Percentiles rank a stretch among this genome's conserved stretches.
Evolutionary conservation across 2,797 vertebrate species (phyloP).

Genomic region (Halcyon leucocephala): DNA sequence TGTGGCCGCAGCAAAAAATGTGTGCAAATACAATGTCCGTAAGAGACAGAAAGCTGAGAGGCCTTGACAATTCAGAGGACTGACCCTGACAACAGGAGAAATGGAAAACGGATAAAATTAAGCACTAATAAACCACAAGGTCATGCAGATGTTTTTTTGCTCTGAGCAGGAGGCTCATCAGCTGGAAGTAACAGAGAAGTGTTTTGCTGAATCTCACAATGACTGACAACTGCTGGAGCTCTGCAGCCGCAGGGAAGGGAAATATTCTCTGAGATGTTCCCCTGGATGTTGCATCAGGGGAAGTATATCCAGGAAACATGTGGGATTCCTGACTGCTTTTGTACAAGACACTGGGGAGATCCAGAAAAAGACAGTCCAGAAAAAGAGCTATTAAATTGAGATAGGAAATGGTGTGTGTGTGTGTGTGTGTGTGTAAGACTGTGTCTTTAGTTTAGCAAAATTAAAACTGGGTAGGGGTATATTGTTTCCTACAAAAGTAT

Average conservation of each 20-base stretch:
- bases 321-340: slow-evolving; percentile 57
- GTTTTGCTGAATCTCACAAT: slow-evolving; percentile 47
- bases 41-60: slow-evolving; percentile 20
- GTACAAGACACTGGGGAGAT: slow-evolving; percentile 60
- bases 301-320: slow-evolving; percentile 62
- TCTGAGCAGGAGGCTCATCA: slow-evolving; percentile 27
- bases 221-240: slow-evolving; percentile 27
- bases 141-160: slow-evolving; percentile 57
- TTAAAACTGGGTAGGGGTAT: background rate
- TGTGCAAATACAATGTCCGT: background rate
- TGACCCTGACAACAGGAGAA: slow-evolving; percentile 55
- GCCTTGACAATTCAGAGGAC: slow-evolving; percentile 42
- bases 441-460: background rate
- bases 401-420: too few species aligned
- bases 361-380: slow-evolving; percentile 26
- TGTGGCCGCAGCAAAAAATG: slow-evolving; percentile 5
- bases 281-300: slow-evolving; percentile 66
- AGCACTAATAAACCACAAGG: slow-evolving; percentile 64
- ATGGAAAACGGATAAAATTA: slow-evolving; percentile 17
- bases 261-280: slow-evolving; percentile 35
- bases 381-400: background rate
- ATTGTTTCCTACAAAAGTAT: background rate
- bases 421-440: background rate
- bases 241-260: slow-evolving; percentile 22
- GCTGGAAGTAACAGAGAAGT: slow-evolving; percentile 41